Evolutionary conservation across 1,140 invertebrate species (phyloP), one percentile per base, ranked within the genome.

Genomic region (Bombus soroeensis): DNA sequence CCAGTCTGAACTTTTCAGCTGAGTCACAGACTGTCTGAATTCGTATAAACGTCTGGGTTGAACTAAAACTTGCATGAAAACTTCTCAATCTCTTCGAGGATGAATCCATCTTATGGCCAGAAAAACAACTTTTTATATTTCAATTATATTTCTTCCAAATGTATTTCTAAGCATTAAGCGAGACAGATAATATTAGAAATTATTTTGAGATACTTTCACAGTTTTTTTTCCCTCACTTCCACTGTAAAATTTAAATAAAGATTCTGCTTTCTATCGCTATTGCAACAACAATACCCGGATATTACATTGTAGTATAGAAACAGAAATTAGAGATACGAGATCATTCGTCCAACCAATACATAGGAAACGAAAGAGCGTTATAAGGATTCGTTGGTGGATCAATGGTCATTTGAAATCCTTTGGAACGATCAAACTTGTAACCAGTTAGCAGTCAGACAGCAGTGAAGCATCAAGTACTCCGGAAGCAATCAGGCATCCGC

Each of bases 401-500:
- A 39, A 66, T 34, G 9, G n/a, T 22, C 59, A 22, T 22, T 18
- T 76, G 47, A 28, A 43, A 25, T 66, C 62, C n/a, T 41, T 41
- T n/a, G 39, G 5, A 66, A 10, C 25, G 34, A 2, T 47, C 9
- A 5, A 15, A 37, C 41, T 79, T 68, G 8, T 1, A 28, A 25
- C n/a, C 43, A 57, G 47, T 57, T 76, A 25, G 22, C 62, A 34
- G 62, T 34, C n/a, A 66, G 59, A 66, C 76, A 76, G 32, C 37
- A 57, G 59, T 22, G 76, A 34, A 32, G 64, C 78, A 70, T 80
- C 41, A 53, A 53, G 41, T 34, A 68, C 41, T 62, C 43, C 32
- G 78, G 78, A 80, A 80, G 78, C 78, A 70, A 80, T 68, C 78
- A 47, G 64, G 64, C 78, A 80, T 80, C 78, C 78, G 62, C 39